Conservation (phyloP, 2,888 invertebrate species). For the Argynnis bischoffii region DNA sequence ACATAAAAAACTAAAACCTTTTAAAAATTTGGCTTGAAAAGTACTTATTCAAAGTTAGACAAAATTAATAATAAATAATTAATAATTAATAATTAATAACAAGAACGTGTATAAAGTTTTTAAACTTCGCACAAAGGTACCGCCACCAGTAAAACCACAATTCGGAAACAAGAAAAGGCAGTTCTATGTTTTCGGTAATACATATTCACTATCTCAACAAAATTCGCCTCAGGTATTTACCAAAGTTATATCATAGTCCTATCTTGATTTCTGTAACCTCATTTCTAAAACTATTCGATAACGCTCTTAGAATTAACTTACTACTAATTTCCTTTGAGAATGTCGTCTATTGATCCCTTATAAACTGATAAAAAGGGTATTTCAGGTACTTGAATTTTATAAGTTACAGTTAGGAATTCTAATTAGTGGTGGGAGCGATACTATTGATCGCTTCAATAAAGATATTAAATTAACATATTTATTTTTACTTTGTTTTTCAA, state of each 20-base stretch:
- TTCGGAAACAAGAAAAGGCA: neutral
- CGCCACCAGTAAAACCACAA: constrained; percentile 4
- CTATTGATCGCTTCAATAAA: neutral
- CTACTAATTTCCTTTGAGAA: constrained; percentile 16
- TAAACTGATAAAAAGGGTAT: constrained; percentile 12
- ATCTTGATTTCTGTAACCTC: constrained; percentile 17
- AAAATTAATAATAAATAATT: too few species aligned
- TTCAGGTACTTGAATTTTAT: constrained; percentile 8
- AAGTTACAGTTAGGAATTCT: neutral
- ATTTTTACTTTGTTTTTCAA: too few species aligned
- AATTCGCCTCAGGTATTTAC: constrained; percentile 15
- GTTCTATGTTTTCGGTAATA: neutral
- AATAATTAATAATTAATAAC: too few species aligned
- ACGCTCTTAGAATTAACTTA: constrained; percentile 15
- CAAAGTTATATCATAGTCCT: constrained; percentile 16
- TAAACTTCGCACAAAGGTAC: neutral
- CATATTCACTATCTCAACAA: constrained; percentile 16
- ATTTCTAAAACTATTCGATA: constrained; percentile 15
- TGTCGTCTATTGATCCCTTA: constrained; percentile 14
- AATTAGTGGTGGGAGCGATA: neutral
- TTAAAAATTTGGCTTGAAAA: too few species aligned
- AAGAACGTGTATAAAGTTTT: neutral
- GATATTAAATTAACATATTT: too few species aligned
- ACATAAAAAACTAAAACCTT: too few species aligned
- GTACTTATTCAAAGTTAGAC: too few species aligned